These are phyloP conservation scores for Galago senegalensis DNA, from an alignment of 2,797 vertebrate species.

Conservation along the genomic window DNA sequence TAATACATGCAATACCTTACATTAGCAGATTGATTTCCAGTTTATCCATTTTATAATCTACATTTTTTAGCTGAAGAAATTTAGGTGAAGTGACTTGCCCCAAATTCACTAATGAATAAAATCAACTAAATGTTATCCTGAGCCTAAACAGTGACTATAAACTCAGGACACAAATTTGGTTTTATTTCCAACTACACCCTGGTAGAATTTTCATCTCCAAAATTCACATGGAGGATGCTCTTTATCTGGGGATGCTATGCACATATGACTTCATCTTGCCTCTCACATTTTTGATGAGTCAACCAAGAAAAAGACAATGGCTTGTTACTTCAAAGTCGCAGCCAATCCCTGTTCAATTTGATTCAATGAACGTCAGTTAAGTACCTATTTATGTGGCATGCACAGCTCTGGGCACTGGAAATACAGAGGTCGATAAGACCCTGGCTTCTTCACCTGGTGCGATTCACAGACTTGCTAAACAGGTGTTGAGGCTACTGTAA, in stretches of 20 bases:
- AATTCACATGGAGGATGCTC: background rate
- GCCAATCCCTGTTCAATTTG: background rate
- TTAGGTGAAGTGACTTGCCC: background rate
- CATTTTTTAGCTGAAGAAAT: background rate
- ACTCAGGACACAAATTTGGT: background rate
- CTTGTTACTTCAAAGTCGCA: background rate
- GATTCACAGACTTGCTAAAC: background rate
- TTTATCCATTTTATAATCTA: background rate
- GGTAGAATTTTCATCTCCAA: background rate
- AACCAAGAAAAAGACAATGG: slow-evolving; percentile 6
- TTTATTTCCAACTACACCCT: background rate
- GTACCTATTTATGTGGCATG: background rate
- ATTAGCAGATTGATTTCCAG: background rate
- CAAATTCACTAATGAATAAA: background rate
- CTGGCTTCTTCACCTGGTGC: background rate
- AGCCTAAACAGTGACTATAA: background rate
- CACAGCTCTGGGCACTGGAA: background rate
- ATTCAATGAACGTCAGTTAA: background rate
- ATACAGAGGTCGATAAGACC: background rate
- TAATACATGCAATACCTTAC: background rate
- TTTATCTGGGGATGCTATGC: background rate
- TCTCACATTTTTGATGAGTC: background rate
- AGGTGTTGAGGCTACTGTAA: background rate
- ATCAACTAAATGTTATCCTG: background rate
- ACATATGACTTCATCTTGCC: background rate